Evolutionary conservation across 2,888 invertebrate genomes (phyloP).

Genomic region (Loripinus fragilis): DNA sequence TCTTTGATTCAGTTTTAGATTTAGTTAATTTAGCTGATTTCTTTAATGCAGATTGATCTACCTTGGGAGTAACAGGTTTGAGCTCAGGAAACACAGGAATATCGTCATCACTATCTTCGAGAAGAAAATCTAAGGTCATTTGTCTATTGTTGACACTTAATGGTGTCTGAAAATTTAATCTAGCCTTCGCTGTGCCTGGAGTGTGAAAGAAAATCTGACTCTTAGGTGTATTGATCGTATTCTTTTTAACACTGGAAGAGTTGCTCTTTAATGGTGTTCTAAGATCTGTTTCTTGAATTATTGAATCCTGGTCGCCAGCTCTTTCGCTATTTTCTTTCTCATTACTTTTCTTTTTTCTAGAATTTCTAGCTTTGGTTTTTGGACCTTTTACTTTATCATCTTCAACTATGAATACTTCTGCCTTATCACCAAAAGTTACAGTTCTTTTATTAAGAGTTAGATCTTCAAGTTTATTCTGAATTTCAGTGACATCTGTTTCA

Average conservation of each 20-base stretch:
- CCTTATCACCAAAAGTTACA: slow-evolving; percentile 28
- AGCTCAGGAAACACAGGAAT: slow-evolving; percentile 41
- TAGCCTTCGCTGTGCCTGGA: background rate
- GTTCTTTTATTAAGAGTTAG: slow-evolving; percentile 26
- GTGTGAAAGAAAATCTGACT: slow-evolving; percentile 1
- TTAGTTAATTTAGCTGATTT: slow-evolving; percentile 11
- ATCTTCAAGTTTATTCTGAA: slow-evolving; percentile 11
- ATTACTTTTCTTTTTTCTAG: slow-evolving; percentile 23
- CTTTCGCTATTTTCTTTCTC: background rate
- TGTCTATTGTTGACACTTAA: slow-evolving; percentile 40
- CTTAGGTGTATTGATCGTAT: background rate
- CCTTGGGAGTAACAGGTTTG: slow-evolving; percentile 50
- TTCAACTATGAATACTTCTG: slow-evolving; percentile 25
- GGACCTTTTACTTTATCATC: slow-evolving; percentile 14
- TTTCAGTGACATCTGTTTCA: background rate
- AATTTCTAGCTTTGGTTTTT: background rate
- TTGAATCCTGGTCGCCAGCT: background rate
- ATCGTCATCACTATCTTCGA: slow-evolving; percentile 57
- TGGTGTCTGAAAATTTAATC: slow-evolving; percentile 51
- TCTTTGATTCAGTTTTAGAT: slow-evolving; percentile 35
- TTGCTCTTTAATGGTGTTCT: background rate
- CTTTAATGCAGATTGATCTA: slow-evolving; percentile 17
- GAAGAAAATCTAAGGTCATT: slow-evolving; percentile 47
- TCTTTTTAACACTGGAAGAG: background rate
- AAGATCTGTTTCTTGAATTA: background rate